Conservation (phyloP, 2,888 invertebrate genomes). For the Drosophila quinaria region DNA sequence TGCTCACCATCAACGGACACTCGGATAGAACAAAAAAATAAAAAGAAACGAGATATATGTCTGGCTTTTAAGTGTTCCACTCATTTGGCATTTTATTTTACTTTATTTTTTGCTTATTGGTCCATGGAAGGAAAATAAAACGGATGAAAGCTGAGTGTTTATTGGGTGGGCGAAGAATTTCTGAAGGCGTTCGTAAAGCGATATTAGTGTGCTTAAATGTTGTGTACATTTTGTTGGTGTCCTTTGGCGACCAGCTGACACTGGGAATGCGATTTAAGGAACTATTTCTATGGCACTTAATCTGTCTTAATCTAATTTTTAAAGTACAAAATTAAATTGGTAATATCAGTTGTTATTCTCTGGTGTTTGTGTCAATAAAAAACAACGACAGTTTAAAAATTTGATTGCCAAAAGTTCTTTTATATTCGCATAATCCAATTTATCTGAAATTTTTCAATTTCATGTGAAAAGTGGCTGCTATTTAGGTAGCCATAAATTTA, state of each 20-base stretch:
- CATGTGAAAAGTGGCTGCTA: not conserved
- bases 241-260: constrained; percentile 26
- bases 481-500: constrained; percentile 26
- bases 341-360: no score
- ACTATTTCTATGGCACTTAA: no score
- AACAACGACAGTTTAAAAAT: no score
- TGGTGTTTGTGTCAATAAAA: no score
- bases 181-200: constrained; percentile 54
- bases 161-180: constrained; percentile 48
- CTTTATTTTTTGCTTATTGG: constrained; percentile 45
- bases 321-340: no score
- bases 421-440: not conserved
- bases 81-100: constrained; percentile 54
- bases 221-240: constrained; percentile 18
- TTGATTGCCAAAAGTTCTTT: not conserved
- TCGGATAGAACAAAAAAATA: constrained; percentile 22
- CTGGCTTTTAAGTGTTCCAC: constrained; percentile 53
- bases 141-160: constrained; percentile 14
- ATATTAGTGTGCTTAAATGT: constrained; percentile 54
- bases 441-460: constrained; percentile 7
- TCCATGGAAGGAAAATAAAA: constrained; percentile 28
- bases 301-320: no score
- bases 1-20: constrained; percentile 41
- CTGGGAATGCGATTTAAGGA: not conserved
- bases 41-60: constrained; percentile 41